These are phyloP conservation scores for Elanus axillaris DNA, from an alignment of 2,113 vertebrate species.

Conservation along the genomic window DNA sequence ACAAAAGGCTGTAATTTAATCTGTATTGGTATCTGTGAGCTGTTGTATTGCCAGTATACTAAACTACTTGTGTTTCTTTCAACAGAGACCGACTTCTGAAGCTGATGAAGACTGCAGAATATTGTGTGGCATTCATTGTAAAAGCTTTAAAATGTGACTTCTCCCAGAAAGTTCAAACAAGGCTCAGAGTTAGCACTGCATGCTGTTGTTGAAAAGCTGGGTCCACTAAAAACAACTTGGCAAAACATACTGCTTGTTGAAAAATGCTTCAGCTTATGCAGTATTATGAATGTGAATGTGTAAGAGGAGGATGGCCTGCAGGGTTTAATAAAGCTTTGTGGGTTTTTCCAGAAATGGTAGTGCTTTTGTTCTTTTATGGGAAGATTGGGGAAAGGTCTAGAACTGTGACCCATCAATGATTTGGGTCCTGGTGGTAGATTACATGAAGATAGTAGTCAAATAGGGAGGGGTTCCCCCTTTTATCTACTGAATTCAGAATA, in stretches of 20 bases:
- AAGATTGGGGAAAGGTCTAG: neutral
- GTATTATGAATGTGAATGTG: neutral
- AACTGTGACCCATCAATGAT: neutral
- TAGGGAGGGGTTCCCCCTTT: neutral
- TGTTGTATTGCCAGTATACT: neutral
- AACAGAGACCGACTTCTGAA: neutral
- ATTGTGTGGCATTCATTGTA: neutral
- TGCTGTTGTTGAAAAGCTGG: neutral
- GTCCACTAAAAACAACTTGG: neutral
- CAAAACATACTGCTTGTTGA: neutral
- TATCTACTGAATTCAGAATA: neutral
- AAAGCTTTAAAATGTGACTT: neutral
- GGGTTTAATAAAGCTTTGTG: conserved; percentile 27
- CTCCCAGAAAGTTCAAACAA: neutral
- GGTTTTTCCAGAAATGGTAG: neutral
- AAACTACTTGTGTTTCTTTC: conserved; percentile 6
- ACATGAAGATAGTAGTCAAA: neutral
- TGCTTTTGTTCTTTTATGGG: neutral
- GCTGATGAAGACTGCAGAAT: neutral
- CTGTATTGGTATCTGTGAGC: neutral
- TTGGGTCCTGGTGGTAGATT: neutral
- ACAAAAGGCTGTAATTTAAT: neutral
- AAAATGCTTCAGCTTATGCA: neutral
- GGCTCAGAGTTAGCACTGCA: neutral
- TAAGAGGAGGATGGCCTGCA: neutral